These are phyloP conservation scores for Tricholaema leucomelas DNA, from an alignment of 2,113 vertebrate genomes.

Conservation along the genomic window DNA sequence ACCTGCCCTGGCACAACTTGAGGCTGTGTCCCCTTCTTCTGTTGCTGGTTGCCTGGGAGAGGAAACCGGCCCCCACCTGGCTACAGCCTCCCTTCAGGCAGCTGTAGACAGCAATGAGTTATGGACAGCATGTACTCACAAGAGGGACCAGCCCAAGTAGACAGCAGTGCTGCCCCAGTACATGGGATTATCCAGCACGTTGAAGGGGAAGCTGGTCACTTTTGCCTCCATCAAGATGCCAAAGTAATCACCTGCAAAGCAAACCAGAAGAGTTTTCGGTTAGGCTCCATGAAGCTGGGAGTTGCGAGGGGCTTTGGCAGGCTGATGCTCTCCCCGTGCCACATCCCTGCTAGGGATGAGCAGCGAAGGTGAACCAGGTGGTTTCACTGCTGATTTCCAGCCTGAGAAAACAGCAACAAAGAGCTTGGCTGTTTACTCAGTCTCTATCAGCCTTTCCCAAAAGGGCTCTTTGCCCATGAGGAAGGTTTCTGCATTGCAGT, in stretches of 20 bases:
- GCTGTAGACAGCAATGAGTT: no score
- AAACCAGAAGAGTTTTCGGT: not conserved
- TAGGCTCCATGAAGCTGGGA: not conserved
- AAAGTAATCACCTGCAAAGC: conserved; percentile 89
- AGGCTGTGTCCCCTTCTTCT: no score
- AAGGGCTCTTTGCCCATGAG: not conserved
- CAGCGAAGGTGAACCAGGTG: not conserved
- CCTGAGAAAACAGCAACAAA: not conserved
- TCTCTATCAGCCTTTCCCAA: not conserved
- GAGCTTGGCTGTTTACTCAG: not conserved
- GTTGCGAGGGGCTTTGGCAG: fast-evolving
- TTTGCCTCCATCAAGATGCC: conserved; percentile 92
- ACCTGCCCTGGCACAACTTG: no score
- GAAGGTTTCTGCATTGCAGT: not conserved
- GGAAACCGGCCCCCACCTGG: no score
- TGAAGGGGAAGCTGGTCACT: conserved; percentile 92
- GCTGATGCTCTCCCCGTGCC: fast-evolving
- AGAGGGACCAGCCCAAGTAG: conserved; percentile 92
- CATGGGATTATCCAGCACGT: conserved; percentile 90
- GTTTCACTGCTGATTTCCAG: not conserved
- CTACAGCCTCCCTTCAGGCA: no score
- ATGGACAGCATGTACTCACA: conserved; percentile 92
- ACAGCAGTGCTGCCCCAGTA: conserved; percentile 94
- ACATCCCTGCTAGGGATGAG: not conserved
- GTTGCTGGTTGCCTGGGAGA: no score